Percentiles rank a stretch among this genome's conserved stretches.
phyloP scores from a whole-genome alignment of 2,888 invertebrate species.

The Parnassius apollo region DNA sequence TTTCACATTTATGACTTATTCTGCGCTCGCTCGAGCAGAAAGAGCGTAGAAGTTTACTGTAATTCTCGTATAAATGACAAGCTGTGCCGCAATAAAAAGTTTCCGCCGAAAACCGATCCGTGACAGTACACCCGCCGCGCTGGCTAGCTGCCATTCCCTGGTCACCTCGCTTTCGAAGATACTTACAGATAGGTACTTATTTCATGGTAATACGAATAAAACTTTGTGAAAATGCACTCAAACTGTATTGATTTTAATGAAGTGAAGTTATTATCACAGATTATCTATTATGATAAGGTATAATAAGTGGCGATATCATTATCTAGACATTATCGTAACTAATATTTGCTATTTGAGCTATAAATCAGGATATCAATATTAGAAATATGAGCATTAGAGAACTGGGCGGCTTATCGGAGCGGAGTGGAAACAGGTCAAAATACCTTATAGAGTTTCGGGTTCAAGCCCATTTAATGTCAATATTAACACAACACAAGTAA shows the following conservation, averaged over 20 bases:
- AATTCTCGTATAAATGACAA: constrained; percentile 13
- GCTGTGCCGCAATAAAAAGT: constrained; percentile 32
- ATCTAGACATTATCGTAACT: constrained; percentile 9
- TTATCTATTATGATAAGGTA: constrained; percentile 1
- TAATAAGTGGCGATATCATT: neutral
- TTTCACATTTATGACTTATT: constrained; percentile 17
- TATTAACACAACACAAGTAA: no score
- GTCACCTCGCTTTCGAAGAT: constrained; percentile 42
- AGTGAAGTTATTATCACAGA: constrained; percentile 11
- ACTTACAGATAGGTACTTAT: constrained; percentile 46
- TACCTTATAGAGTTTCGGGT: no score
- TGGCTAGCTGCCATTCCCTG: constrained; percentile 39
- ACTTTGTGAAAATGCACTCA: constrained; percentile 41
- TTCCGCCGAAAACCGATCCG: constrained; percentile 32
- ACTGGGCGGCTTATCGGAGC: no score
- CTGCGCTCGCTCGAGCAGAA: constrained; percentile 10
- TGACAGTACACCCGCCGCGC: constrained; percentile 37
- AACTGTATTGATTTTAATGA: constrained; percentile 21
- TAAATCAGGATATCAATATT: neutral
- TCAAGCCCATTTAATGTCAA: no score
- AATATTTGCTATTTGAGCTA: constrained; percentile 5
- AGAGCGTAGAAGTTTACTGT: constrained; percentile 31
- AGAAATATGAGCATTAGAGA: no score
- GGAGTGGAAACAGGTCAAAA: no score
- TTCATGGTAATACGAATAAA: constrained; percentile 36